A percentile compares a stretch with the other conserved stretches of the same genome.
Conservation (phyloP, 2,113 vertebrate species). For the Erinaceus europaeus region DNA sequence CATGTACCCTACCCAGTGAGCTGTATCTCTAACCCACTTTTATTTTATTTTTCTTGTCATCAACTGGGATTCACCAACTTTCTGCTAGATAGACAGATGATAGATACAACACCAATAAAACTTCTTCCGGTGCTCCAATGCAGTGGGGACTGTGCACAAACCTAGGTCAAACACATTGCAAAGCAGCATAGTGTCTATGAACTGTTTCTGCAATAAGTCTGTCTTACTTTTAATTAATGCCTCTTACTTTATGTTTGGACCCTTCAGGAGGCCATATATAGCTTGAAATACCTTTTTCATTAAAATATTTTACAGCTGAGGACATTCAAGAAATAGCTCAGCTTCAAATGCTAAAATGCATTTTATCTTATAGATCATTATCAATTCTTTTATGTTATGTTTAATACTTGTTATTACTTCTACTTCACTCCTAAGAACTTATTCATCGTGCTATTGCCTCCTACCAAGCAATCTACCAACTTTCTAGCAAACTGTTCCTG, state of each 20-base stretch:
- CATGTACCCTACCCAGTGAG: no score
- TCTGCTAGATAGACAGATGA: no score
- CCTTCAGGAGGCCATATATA: slow-evolving; percentile 4
- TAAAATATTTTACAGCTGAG: slow-evolving; percentile 29
- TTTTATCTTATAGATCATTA: not conserved
- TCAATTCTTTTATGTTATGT: slow-evolving; percentile 17
- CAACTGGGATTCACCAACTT: no score
- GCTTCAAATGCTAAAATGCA: slow-evolving; percentile 24
- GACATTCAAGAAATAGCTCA: slow-evolving; percentile 44
- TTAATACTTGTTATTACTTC: slow-evolving; percentile 40
- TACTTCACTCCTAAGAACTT: not conserved
- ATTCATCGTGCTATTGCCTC: slow-evolving; percentile 7
- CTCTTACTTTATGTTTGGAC: slow-evolving; percentile 17
- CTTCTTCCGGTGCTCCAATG: no score
- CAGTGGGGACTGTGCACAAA: no score
- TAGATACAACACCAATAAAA: no score
- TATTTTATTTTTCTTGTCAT: no score
- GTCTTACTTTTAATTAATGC: slow-evolving; percentile 39
- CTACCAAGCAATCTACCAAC: slow-evolving; percentile 13
- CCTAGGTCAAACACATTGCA: no score
- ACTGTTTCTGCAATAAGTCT: slow-evolving; percentile 18
- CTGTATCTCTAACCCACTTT: no score
- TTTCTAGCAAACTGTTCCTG: not conserved
- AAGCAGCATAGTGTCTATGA: no score
- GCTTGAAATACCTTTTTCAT: slow-evolving; percentile 33